These are phyloP conservation scores for Seriola quinqueradiata DNA, from an alignment of 2,113 vertebrate genomes.

Conservation along the genomic window DNA sequence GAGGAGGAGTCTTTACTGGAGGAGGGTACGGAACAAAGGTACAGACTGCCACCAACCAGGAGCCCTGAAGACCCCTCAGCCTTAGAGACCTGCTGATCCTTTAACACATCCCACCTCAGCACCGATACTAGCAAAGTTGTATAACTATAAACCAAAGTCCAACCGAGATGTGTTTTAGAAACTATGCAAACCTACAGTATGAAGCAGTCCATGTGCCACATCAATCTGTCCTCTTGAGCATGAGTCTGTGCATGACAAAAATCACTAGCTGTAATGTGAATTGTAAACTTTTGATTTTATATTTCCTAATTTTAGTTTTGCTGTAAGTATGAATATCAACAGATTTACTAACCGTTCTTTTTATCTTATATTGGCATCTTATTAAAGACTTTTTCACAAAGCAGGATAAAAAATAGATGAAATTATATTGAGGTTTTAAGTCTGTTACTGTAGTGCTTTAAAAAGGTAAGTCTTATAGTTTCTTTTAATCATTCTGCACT, in stretches of 20 bases:
- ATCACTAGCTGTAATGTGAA: conserved; percentile 34
- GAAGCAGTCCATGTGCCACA: conserved; percentile 41
- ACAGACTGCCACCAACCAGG: conserved; percentile 39
- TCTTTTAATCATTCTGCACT: conserved; percentile 3
- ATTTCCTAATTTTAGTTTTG: conserved; percentile 17
- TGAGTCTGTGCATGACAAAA: conserved; percentile 62
- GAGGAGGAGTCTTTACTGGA: conserved; percentile 53
- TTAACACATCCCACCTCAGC: conserved; percentile 61
- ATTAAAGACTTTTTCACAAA: neutral
- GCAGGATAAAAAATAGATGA: neutral
- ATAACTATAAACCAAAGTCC: conserved; percentile 40
- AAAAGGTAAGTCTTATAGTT: conserved; percentile 18
- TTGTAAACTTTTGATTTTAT: conserved; percentile 17
- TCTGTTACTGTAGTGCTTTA: conserved; percentile 2
- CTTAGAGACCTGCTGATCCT: conserved; percentile 44
- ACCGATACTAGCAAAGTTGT: conserved; percentile 36
- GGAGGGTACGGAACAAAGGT: conserved; percentile 12
- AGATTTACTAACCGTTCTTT: conserved; percentile 2
- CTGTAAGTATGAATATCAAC: conserved; percentile 1
- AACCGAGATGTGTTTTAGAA: conserved; percentile 26
- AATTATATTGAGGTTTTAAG: neutral
- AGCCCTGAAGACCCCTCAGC: conserved; percentile 51
- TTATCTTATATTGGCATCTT: neutral
- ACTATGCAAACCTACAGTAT: conserved; percentile 75
- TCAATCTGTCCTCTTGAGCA: conserved; percentile 37